These are phyloP conservation scores for Thryonomys swinderianus DNA, from an alignment of 2,113 vertebrate genomes.

Conservation along the genomic window DNA sequence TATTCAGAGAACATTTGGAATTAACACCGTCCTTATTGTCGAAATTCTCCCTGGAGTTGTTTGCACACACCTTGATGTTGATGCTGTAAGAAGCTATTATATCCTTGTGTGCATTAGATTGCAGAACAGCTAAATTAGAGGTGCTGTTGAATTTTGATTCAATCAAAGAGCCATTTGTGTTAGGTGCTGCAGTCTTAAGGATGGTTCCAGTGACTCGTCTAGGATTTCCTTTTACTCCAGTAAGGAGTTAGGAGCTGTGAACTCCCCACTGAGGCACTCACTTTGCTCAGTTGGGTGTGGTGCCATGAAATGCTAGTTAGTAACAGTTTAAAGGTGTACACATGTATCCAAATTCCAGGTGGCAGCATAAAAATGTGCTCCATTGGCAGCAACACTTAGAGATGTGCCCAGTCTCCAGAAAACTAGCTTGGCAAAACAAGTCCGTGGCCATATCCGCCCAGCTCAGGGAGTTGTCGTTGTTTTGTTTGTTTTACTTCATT, in stretches of 20 bases:
- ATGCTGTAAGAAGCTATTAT: slow-evolving; percentile 50
- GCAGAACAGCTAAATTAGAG: slow-evolving; percentile 36
- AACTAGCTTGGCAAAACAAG: not conserved
- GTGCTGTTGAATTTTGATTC: slow-evolving; percentile 28
- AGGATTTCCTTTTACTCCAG: not conserved
- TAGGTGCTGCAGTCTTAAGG: not conserved
- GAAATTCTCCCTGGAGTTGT: slow-evolving; percentile 65
- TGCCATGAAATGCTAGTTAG: not conserved
- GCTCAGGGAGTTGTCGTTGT: not conserved
- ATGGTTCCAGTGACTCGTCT: not conserved
- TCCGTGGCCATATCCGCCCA: not conserved
- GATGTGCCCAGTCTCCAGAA: not conserved
- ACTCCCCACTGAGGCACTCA: not conserved
- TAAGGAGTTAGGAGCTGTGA: not conserved
- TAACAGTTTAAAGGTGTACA: not conserved
- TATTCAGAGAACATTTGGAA: slow-evolving; percentile 63
- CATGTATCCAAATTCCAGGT: not conserved
- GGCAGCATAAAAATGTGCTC: not conserved
- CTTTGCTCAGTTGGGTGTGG: not conserved
- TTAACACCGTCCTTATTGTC: slow-evolving; percentile 57
- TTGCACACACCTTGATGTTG: slow-evolving; percentile 60
- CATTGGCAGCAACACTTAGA: not conserved
- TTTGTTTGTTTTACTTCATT: not conserved
- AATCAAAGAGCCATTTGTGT: not conserved
- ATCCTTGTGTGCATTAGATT: slow-evolving; percentile 7